Percentiles rank a stretch among this genome's conserved stretches.
These are phyloP conservation scores for Lucilia cuprina DNA, from an alignment of 1,140 invertebrate species.

Conservation along the genomic window DNA sequence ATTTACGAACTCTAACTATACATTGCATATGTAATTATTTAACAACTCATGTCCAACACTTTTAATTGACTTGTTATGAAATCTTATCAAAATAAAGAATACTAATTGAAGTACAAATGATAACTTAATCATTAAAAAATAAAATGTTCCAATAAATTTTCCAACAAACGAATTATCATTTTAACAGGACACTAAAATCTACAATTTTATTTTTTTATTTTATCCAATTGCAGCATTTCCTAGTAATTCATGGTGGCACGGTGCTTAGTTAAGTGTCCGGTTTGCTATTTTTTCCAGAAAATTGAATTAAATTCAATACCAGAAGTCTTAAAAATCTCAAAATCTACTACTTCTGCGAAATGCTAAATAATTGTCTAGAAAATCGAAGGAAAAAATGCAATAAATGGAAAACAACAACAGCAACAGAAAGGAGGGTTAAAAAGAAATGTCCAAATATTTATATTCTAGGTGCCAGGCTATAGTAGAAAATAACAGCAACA, in stretches of 20 bases:
- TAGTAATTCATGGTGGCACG: neutral
- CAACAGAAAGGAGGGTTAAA: neutral
- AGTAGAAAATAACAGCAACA: neutral
- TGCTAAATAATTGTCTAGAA: neutral
- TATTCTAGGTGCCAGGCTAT: neutral
- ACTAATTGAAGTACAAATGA: neutral
- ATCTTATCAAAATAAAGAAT: too few species aligned
- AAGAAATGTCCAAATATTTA: neutral
- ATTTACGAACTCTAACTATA: too few species aligned
- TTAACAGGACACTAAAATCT: neutral
- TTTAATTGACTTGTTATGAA: too few species aligned
- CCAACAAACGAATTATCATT: neutral
- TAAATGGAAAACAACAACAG: neutral
- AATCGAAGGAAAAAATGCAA: neutral
- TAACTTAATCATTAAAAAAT: neutral
- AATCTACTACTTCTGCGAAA: neutral
- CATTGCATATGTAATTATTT: too few species aligned
- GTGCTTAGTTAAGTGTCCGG: too few species aligned
- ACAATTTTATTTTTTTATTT: neutral
- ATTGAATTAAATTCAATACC: neutral
- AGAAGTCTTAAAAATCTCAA: neutral
- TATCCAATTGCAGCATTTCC: neutral
- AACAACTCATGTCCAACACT: too few species aligned
- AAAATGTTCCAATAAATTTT: neutral
- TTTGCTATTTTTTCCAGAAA: neutral